Percentiles rank a stretch among this genome's conserved stretches.
phyloP scores from a whole-genome alignment of 2,888 invertebrate species.

The Dinocampus coccinellae region DNA sequence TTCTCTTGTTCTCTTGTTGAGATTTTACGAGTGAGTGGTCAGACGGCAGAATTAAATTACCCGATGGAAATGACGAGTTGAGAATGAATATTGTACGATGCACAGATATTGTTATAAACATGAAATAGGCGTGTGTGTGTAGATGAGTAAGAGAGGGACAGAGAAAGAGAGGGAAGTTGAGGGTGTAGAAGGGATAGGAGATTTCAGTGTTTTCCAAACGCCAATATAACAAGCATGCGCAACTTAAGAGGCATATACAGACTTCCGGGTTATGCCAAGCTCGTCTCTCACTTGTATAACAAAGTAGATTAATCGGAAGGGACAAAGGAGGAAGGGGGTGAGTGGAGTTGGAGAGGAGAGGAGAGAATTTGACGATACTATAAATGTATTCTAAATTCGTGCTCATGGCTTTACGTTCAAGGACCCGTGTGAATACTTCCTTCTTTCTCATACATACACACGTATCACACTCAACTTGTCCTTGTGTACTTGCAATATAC shows the following conservation, averaged over 20 bases:
- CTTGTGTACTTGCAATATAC: neutral
- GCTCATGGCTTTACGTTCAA: conserved; percentile 54
- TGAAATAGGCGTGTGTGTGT: neutral
- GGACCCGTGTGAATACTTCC: conserved; percentile 43
- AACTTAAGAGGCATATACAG: conserved; percentile 1
- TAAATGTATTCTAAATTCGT: conserved; percentile 48
- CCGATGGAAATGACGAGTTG: neutral
- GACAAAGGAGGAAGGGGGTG: too few relatives aligned
- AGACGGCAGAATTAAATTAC: too few relatives aligned
- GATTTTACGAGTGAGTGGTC: too few relatives aligned
- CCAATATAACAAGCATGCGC: neutral
- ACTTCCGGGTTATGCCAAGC: neutral
- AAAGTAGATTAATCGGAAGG: conserved; percentile 28
- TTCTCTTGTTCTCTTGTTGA: too few relatives aligned
- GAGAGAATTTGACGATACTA: neutral
- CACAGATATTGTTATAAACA: neutral
- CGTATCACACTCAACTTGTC: conserved; percentile 34
- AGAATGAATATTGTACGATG: neutral
- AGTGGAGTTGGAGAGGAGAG: neutral
- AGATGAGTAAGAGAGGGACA: neutral
- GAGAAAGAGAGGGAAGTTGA: neutral
- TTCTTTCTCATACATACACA: too few relatives aligned
- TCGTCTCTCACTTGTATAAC: conserved; percentile 15
- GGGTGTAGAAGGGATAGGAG: neutral
- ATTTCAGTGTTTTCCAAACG: neutral